These are phyloP conservation scores for Apteryx owenii DNA, from an alignment of 2,113 vertebrate species.

Conservation along the genomic window DNA sequence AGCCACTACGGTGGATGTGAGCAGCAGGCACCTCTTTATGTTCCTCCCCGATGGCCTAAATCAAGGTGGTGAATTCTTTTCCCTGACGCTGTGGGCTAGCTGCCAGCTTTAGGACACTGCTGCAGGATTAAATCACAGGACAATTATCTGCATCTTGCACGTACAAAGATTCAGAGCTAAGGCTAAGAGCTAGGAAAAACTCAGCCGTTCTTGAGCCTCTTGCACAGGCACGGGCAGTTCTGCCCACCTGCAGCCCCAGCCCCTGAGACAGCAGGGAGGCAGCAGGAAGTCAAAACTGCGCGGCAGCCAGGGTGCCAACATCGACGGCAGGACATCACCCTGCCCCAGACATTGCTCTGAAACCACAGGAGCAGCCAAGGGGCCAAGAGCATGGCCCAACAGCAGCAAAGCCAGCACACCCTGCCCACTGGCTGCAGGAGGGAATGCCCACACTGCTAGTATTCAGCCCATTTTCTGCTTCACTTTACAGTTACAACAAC, in stretches of 20 bases:
- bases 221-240: not conserved
- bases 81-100: not conserved
- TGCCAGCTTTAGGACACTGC: not conserved
- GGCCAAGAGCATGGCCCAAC: not conserved
- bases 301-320: not conserved
- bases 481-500: not conserved
- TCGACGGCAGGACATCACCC: not conserved
- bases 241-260: not conserved
- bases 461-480: not conserved
- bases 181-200: not conserved
- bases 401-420: fast-evolving
- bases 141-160: not conserved
- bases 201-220: not conserved
- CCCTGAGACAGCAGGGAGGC: not conserved
- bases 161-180: not conserved
- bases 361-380: not conserved
- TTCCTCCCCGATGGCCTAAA: not conserved
- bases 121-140: not conserved
- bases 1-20: not conserved
- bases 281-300: not conserved
- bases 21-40: not conserved
- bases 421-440: not conserved
- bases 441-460: not conserved
- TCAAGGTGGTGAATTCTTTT: not conserved
- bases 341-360: not conserved